phyloP scores from a whole-genome alignment of 1,140 invertebrate genomes.

The Antheraea mylitta region DNA sequence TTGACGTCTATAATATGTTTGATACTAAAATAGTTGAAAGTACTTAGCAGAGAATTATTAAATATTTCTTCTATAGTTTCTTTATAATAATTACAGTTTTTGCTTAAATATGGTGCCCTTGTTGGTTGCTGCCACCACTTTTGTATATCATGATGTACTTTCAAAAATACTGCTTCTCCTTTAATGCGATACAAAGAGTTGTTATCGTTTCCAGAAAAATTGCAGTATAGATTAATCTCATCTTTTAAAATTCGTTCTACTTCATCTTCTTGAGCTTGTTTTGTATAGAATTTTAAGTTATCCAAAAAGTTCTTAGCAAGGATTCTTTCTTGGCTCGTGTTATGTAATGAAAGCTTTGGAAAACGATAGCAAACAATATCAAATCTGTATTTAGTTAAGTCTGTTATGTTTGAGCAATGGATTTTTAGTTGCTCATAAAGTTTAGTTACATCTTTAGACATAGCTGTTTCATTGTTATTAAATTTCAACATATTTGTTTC shows the following conservation, averaged over 20 bases:
- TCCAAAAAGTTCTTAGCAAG: conserved; percentile 6
- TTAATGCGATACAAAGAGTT: conserved; percentile 4
- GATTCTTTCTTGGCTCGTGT: neutral
- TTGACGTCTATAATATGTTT: neutral
- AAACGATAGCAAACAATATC: neutral
- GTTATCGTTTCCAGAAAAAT: neutral
- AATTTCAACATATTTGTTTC: neutral
- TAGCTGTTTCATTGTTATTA: neutral
- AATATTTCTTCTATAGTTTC: conserved; percentile 7
- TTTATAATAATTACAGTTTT: neutral
- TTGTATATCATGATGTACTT: conserved; percentile 17
- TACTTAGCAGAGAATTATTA: conserved; percentile 10
- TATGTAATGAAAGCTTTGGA: conserved; percentile 12
- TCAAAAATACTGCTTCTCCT: conserved; percentile 10
- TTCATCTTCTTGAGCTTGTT: conserved; percentile 13
- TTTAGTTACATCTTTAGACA: neutral
- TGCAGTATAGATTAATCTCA: conserved; percentile 5
- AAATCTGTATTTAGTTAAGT: conserved; percentile 13
- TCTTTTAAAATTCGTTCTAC: conserved; percentile 15
- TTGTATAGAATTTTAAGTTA: conserved; percentile 13
- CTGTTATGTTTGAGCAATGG: neutral
- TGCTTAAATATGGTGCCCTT: conserved; percentile 10
- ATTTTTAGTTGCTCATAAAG: conserved; percentile 9
- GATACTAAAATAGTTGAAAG: conserved; percentile 3
- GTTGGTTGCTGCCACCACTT: conserved; percentile 17